A percentile compares a stretch with the other conserved stretches of the same genome.
phyloP scores from a whole-genome alignment of 2,797 vertebrate species.

The Poeciliopsis infans region DNA sequence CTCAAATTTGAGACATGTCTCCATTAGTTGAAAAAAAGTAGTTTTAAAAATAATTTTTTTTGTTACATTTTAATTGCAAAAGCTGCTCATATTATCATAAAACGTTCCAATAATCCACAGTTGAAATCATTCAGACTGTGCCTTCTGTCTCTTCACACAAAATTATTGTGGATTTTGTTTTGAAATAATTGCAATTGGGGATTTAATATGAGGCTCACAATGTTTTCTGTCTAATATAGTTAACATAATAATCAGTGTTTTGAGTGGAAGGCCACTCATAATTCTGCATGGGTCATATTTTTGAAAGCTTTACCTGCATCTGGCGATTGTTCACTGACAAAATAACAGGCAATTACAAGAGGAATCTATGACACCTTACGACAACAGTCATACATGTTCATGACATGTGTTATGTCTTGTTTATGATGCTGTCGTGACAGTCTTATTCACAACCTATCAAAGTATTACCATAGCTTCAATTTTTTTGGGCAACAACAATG shows the following conservation, averaged over 20 bases:
- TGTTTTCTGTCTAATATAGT: background rate
- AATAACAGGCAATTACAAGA: background rate
- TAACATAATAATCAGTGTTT: constrained; percentile 6
- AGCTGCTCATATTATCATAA: background rate
- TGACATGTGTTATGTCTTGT: no score
- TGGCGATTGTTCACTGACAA: background rate
- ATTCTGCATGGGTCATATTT: background rate
- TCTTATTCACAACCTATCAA: no score
- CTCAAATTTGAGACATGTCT: background rate
- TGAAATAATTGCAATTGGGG: background rate
- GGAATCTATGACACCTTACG: background rate
- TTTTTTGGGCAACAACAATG: background rate
- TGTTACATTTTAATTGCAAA: background rate
- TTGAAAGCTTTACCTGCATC: background rate
- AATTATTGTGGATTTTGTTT: background rate
- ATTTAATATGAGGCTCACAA: background rate
- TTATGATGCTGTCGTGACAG: no score
- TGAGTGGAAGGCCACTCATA: background rate
- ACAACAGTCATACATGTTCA: no score
- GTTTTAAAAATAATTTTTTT: background rate
- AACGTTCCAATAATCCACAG: background rate
- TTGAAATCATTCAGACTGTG: background rate
- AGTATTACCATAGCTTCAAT: background rate
- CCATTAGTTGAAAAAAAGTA: background rate
- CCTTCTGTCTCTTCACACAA: background rate